Evolutionary conservation across 1,140 invertebrate genomes (phyloP), one percentile per base, ranked within the genome.

Genomic region (Lepidurus couesii): DNA sequence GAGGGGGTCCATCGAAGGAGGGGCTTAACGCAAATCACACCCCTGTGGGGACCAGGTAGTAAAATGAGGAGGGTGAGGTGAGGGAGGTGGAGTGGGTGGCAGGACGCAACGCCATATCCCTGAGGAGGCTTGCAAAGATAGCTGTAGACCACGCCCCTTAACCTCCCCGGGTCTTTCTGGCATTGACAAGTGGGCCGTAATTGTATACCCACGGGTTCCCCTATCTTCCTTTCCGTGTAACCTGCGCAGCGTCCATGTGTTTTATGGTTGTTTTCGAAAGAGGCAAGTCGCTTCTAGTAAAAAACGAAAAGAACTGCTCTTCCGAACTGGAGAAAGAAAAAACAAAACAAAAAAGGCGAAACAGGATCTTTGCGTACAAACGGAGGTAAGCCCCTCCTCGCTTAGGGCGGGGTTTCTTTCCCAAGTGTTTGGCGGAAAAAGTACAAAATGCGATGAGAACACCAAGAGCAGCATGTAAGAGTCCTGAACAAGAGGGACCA

Each of bases 341-440:
- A 34, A 80, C 81, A 81, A 43, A 13, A 79, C 34, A 34, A 80
- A 77, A 75, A 21, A 5, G 6, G 4, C 53, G 53, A 65, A 65
- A 65, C 53, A 65, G 53, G 53, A 65, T 65, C 53, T 65, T 21
- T 47, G 13, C 16, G 53, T 21, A 65, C 6, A 65, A 65, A 65
- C 16, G 21, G 21, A 21, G 6, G 7, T 65, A 21, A 65, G 53
- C 53, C 53, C 53, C 53, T 65, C 53, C 53, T 65, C 21, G 13
- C n/a, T 34, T 13, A 65, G 21, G 53, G 53, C 53, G 53, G 53
- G 21, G 53, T 16, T 65, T 65, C 53, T 65, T 13, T n/a, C 53
- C 53, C 53, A 13, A 65, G 16, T 13, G 53, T 65, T 21, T 65
- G 53, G 53, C 53, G 53, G 53, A 65, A 65, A 65, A 65, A 21